Evolutionary conservation across 2,888 invertebrate species (phyloP).

Genomic region (Encarsia formosa): DNA sequence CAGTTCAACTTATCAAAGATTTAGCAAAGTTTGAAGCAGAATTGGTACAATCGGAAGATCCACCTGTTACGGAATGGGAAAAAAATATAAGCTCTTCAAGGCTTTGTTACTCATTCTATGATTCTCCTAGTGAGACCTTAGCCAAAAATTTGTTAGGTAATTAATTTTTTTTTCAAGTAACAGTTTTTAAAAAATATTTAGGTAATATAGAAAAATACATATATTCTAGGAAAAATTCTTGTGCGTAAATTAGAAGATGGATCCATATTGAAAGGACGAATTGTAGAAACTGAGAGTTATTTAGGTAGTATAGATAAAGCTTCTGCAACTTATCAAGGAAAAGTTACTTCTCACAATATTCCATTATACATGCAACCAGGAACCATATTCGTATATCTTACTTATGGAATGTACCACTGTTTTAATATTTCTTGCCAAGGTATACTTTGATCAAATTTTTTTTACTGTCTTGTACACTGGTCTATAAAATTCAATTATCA

Average conservation of each 20-base stretch:
- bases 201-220: background rate
- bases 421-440: conserved; percentile 68
- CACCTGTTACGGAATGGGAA: conserved; percentile 42
- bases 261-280: conserved; percentile 58
- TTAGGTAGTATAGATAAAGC: conserved; percentile 65
- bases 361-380: conserved; percentile 72
- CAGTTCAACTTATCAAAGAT: background rate
- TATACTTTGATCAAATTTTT: conserved; percentile 40
- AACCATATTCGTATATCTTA: conserved; percentile 67
- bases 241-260: conserved; percentile 56
- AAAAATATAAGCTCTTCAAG: conserved; percentile 36
- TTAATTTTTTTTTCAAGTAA: no score
- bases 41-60: conserved; percentile 45
- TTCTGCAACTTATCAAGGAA: conserved; percentile 60
- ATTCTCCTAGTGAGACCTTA: conserved; percentile 52
- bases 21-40: conserved; percentile 15
- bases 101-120: conserved; percentile 47
- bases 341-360: conserved; percentile 59
- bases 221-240: conserved; percentile 56
- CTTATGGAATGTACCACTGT: conserved; percentile 72
- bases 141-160: conserved; percentile 56
- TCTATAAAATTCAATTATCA: no score
- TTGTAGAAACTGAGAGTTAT: conserved; percentile 74
- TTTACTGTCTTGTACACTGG: no score
- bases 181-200: no score